Evolutionary conservation across 2,113 vertebrate species (phyloP).

Genomic region (Sakesphorus luctuosus): DNA sequence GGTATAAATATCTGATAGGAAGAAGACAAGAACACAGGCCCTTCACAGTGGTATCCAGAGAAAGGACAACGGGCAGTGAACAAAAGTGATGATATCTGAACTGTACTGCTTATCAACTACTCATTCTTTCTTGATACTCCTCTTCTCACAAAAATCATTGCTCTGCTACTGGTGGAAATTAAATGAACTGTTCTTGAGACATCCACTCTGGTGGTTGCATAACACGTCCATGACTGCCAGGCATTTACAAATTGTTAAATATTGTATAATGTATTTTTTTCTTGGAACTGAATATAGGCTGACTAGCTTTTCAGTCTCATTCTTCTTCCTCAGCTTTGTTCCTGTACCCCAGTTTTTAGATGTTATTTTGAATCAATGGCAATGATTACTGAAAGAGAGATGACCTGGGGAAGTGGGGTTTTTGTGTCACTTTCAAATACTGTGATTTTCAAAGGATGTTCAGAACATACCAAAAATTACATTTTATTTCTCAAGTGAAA

Average conservation of each 20-base stretch:
- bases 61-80: background rate
- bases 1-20: background rate
- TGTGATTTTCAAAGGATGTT: slow-evolving; percentile 12
- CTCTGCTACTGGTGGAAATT: background rate
- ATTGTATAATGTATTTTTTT: background rate
- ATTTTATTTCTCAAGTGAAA: background rate
- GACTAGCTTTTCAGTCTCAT: background rate
- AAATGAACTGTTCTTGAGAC: background rate
- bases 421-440: background rate
- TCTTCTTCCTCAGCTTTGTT: background rate
- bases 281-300: background rate
- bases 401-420: background rate
- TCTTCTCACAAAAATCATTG: background rate
- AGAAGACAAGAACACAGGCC: background rate
- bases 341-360: background rate
- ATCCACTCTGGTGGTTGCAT: background rate
- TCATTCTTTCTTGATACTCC: background rate
- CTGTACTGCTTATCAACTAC: background rate
- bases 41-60: background rate
- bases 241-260: background rate
- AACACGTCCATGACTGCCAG: background rate
- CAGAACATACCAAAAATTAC: background rate
- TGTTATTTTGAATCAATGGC: background rate
- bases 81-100: background rate
- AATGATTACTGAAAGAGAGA: background rate